These are phyloP conservation scores for Ephestia elutella DNA, from an alignment of 1,140 invertebrate species.

Conservation along the genomic window DNA sequence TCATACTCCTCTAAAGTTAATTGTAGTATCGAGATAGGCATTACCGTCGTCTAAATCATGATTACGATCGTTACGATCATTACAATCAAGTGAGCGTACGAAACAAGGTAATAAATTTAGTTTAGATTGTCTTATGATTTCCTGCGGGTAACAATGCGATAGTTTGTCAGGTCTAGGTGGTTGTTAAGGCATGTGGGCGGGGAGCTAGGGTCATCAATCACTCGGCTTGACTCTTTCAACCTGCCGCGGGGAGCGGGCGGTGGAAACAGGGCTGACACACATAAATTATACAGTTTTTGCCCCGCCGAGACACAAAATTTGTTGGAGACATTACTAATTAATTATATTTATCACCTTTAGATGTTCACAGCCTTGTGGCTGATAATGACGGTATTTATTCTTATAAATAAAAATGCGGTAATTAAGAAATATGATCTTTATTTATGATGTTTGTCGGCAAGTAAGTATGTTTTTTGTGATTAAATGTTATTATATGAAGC, in stretches of 20 bases:
- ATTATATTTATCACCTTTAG: conserved; percentile 34
- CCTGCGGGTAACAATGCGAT: conserved; percentile 45
- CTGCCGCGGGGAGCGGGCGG: conserved; percentile 42
- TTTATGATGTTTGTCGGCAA: not conserved
- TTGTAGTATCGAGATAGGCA: conserved; percentile 1
- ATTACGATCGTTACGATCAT: conserved; percentile 21
- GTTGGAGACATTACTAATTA: conserved; percentile 63
- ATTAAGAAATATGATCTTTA: not conserved
- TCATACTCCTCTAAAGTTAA: not conserved
- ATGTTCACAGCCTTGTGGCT: conserved; percentile 11
- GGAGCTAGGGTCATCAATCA: conserved; percentile 65
- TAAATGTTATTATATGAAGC: not conserved
- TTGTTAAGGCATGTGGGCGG: conserved; percentile 55
- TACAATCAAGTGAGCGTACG: conserved; percentile 22
- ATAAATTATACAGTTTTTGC: conserved; percentile 67
- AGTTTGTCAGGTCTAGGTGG: conserved; percentile 61
- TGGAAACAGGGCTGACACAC: conserved; percentile 42
- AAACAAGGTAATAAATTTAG: conserved; percentile 44
- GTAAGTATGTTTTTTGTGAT: not conserved
- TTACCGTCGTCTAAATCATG: conserved; percentile 11
- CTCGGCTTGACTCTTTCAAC: conserved; percentile 71
- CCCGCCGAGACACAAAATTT: conserved; percentile 60
- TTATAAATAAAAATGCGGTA: not conserved
- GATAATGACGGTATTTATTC: conserved; percentile 1
- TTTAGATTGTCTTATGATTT: conserved; percentile 48